These are phyloP conservation scores for Argyresthia goedartella DNA, from an alignment of 2,888 invertebrate species.

Conservation along the genomic window DNA sequence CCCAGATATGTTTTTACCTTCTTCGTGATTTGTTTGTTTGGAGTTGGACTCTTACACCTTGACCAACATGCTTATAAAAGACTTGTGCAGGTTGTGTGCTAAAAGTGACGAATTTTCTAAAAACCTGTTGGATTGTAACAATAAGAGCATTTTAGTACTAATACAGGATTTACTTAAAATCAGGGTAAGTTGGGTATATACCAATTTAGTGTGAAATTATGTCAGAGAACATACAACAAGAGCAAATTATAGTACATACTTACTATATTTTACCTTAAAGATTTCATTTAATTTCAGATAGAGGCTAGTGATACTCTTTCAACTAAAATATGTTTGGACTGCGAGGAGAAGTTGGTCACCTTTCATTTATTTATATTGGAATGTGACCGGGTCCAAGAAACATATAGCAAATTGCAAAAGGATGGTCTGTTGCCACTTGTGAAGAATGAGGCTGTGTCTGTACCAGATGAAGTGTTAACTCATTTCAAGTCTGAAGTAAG, in stretches of 20 bases:
- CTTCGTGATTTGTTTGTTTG: too few relatives aligned
- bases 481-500: slow-evolving; percentile 45
- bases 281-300: slow-evolving; percentile 24
- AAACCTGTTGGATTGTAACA: slow-evolving; percentile 47
- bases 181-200: too few relatives aligned
- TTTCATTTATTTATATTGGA: slow-evolving; percentile 56
- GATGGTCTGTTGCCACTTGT: background rate
- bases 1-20: too few relatives aligned
- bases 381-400: slow-evolving; percentile 51
- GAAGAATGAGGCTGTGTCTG: background rate
- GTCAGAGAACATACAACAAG: too few relatives aligned
- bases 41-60: too few relatives aligned
- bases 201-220: too few relatives aligned
- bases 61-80: slow-evolving; percentile 19
- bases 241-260: too few relatives aligned
- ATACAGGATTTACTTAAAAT: background rate
- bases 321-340: slow-evolving; percentile 50
- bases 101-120: slow-evolving; percentile 48
- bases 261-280: too few relatives aligned
- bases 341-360: slow-evolving; percentile 59
- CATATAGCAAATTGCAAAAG: slow-evolving; percentile 25
- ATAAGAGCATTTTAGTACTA: slow-evolving; percentile 29
- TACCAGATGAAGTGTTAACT: background rate
- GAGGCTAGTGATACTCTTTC: slow-evolving; percentile 46
- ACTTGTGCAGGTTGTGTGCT: slow-evolving; percentile 57